Evolutionary conservation across 1,140 invertebrate species (phyloP).

Genomic region (Heliconius hermathena): DNA sequence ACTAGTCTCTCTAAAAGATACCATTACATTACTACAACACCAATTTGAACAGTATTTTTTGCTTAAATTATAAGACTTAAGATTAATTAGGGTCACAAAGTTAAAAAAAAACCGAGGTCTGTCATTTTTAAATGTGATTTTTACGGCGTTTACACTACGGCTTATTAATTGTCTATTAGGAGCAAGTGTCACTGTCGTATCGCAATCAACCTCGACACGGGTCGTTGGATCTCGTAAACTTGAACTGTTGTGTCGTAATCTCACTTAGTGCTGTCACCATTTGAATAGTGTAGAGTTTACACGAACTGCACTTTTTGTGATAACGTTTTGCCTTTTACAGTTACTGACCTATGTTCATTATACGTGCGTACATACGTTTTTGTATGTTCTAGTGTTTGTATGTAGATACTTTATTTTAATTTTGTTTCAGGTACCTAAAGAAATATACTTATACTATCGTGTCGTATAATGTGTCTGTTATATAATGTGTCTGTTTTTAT

Average conservation of each 20-base stretch:
- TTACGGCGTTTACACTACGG: conserved; percentile 22
- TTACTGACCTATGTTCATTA: neutral
- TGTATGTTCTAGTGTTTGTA: neutral
- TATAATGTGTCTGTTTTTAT: no score
- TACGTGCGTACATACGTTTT: neutral
- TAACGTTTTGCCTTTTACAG: neutral
- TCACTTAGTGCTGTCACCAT: neutral
- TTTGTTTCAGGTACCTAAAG: no score
- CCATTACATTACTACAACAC: no score
- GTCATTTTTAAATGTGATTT: conserved; percentile 7
- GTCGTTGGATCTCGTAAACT: conserved; percentile 45
- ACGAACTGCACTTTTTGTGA: conserved; percentile 6
- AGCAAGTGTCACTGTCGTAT: conserved; percentile 42
- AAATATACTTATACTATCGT: no score
- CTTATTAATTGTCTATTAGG: conserved; percentile 45
- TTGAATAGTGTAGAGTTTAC: conserved; percentile 17
- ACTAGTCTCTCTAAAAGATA: no score
- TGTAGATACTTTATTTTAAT: neutral
- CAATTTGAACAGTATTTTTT: no score
- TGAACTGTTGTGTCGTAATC: conserved; percentile 32
- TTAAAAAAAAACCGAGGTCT: conserved; percentile 6
- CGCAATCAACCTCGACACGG: conserved; percentile 46
- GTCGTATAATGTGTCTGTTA: no score
- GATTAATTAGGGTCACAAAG: conserved; percentile 24
- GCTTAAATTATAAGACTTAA: neutral